Evolutionary conservation across 2,888 invertebrate genomes (phyloP).

Genomic region (Hedychridium roseum): DNA sequence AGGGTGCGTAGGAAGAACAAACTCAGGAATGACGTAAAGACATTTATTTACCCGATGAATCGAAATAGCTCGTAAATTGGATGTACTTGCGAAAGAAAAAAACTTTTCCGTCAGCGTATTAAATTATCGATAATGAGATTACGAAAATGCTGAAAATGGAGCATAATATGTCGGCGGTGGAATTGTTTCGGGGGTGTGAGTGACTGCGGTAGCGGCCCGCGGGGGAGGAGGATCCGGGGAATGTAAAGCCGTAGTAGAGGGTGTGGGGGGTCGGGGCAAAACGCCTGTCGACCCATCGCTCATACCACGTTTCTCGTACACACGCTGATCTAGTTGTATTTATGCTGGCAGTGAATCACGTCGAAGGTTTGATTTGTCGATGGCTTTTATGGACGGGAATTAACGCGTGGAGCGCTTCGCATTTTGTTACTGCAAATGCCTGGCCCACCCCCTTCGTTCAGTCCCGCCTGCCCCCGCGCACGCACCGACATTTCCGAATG

Average conservation of each 20-base stretch:
- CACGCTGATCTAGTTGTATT: conserved; percentile 62
- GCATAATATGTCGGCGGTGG: conserved; percentile 14
- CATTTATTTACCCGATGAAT: too few species aligned
- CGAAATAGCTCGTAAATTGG: too few species aligned
- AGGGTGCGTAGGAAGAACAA: too few species aligned
- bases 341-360: conserved; percentile 62
- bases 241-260: conserved; percentile 16
- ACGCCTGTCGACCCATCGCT: conserved; percentile 57
- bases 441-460: conserved; percentile 29
- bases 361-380: conserved; percentile 62
- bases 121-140: conserved; percentile 13
- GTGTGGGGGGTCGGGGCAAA: conserved; percentile 29
- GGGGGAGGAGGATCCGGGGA: conserved; percentile 16
- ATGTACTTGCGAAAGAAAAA: too few species aligned
- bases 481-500: conserved; percentile 42
- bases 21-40: too few species aligned
- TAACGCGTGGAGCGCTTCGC: conserved; percentile 60
- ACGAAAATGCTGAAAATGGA: conserved; percentile 16
- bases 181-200: conserved; percentile 2
- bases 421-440: conserved; percentile 61
- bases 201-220: conserved; percentile 8
- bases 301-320: conserved; percentile 53
- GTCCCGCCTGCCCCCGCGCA: conserved; percentile 13
- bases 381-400: conserved; percentile 63
- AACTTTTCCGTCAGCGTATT: conserved; percentile 9